A percentile compares a stretch with the other conserved stretches of the same genome.
Conservation (phyloP, 1,140 invertebrate species). For the Caerostris extrusa region DNA sequence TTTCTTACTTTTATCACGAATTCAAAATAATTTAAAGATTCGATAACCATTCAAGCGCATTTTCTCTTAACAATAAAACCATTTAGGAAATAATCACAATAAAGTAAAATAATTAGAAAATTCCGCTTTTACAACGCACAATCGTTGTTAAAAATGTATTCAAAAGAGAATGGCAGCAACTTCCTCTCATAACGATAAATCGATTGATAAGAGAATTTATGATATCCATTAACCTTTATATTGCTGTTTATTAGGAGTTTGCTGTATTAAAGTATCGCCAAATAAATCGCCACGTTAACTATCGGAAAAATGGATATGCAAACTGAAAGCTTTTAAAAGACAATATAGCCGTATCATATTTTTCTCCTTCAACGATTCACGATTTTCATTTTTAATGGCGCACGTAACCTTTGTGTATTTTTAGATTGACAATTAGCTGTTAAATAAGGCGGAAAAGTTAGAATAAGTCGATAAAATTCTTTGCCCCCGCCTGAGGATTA, state of each 20-base stretch:
- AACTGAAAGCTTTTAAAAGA: background rate
- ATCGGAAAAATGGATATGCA: constrained; percentile 13
- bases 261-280: background rate
- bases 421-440: constrained; percentile 34
- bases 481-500: background rate
- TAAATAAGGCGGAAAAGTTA: constrained; percentile 28
- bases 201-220: constrained; percentile 34
- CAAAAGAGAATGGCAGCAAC: too few relatives aligned
- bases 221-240: constrained; percentile 2
- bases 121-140: too few relatives aligned
- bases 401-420: constrained; percentile 15
- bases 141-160: too few relatives aligned
- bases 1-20: too few relatives aligned
- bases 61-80: too few relatives aligned
- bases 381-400: background rate
- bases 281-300: constrained; percentile 16
- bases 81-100: too few relatives aligned
- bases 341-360: constrained; percentile 4
- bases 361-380: background rate
- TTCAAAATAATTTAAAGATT: too few relatives aligned
- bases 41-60: too few relatives aligned
- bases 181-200: background rate
- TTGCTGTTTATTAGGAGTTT: constrained; percentile 23
- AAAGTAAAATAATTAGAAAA: too few relatives aligned
- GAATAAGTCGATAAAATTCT: constrained; percentile 11